Evolutionary conservation across 1,140 invertebrate genomes (phyloP).

Genomic region (Vollenhovia emeryi): DNA sequence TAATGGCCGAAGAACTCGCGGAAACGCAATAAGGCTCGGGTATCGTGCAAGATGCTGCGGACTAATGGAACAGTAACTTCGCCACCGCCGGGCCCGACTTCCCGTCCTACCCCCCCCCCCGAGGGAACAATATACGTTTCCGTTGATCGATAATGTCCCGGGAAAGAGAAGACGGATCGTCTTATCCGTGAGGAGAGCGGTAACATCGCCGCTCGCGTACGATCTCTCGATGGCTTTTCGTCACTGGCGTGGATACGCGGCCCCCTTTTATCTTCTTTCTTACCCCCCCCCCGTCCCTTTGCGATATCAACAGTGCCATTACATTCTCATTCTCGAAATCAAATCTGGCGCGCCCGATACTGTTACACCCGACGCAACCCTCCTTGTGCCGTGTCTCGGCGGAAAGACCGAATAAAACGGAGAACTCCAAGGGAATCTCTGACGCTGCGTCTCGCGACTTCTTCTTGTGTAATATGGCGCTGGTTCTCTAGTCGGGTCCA

Average conservation of each 20-base stretch:
- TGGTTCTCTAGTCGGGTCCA: too few relatives aligned
- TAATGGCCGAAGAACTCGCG: constrained; percentile 56
- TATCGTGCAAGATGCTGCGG: constrained; percentile 56
- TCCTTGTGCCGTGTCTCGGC: not conserved
- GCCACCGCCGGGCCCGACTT: constrained; percentile 19
- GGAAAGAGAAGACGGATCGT: constrained; percentile 54
- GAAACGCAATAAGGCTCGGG: constrained; percentile 57
- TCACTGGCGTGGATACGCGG: not conserved
- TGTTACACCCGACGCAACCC: not conserved
- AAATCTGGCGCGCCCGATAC: constrained; percentile 14
- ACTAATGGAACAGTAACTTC: constrained; percentile 59
- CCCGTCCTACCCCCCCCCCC: not conserved
- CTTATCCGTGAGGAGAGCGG: constrained; percentile 43
- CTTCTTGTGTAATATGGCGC: too few relatives aligned
- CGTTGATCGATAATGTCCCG: constrained; percentile 53
- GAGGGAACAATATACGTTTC: constrained; percentile 57
- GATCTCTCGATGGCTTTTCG: constrained; percentile 17
- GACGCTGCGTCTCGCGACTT: not conserved
- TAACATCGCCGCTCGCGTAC: constrained; percentile 7
- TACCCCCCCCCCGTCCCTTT: not conserved
- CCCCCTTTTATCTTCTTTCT: not conserved
- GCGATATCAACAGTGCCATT: constrained; percentile 24
- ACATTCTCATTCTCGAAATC: constrained; percentile 28
- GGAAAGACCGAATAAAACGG: not conserved
- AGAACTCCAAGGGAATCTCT: not conserved